Evolutionary conservation across 2,113 vertebrate genomes (phyloP).

Genomic region (Myotis lucifugus): DNA sequence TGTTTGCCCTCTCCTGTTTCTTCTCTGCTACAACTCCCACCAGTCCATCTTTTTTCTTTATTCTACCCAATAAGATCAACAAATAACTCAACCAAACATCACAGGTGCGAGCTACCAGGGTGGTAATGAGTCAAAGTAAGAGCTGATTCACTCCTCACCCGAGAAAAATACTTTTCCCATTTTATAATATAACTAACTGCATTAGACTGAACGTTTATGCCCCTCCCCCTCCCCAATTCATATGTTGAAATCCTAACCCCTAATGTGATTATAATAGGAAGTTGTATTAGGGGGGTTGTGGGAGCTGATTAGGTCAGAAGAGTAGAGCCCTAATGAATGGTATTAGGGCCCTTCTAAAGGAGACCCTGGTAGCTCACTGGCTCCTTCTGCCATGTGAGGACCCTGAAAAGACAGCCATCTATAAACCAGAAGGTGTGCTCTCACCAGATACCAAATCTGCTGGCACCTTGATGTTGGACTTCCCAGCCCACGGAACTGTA

Average conservation of each 20-base stretch:
- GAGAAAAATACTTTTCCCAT: not conserved
- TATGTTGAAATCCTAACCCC: not conserved
- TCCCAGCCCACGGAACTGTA: not conserved
- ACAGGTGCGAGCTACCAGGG: not conserved
- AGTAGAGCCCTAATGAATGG: not conserved
- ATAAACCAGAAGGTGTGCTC: not conserved
- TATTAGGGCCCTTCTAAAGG: not conserved
- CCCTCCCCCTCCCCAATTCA: not conserved
- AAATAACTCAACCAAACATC: not conserved
- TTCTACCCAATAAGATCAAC: not conserved
- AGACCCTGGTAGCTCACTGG: not conserved
- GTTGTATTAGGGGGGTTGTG: not conserved
- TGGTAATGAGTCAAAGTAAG: not conserved
- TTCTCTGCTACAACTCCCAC: not conserved
- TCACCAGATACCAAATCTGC: not conserved
- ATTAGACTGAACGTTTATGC: not conserved
- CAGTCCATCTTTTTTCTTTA: not conserved
- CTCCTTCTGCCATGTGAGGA: not conserved
- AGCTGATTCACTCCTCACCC: not conserved
- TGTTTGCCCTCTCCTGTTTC: not conserved
- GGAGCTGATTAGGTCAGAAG: not conserved
- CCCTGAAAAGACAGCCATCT: not conserved
- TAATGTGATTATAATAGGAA: not conserved
- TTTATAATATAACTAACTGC: not conserved
- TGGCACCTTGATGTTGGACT: not conserved